Evolutionary conservation across 1,140 invertebrate species (phyloP).

Genomic region (Eubasilissa regina): DNA sequence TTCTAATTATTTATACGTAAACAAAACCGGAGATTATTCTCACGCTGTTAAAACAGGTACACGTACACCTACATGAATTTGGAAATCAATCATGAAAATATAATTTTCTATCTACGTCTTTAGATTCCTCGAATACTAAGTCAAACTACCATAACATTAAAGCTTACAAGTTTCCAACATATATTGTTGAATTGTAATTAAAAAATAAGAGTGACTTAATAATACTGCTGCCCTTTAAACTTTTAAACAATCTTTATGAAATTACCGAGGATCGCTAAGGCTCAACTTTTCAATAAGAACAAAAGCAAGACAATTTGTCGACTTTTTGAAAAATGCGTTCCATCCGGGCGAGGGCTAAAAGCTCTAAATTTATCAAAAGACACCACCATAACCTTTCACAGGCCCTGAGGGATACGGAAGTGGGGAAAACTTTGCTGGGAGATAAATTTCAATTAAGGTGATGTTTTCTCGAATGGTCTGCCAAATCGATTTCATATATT

Average conservation of each 20-base stretch:
- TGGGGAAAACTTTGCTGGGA: conserved; percentile 5
- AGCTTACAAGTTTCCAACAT: no score
- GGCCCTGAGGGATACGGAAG: background rate
- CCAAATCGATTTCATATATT: conserved; percentile 32
- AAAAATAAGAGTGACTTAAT: background rate
- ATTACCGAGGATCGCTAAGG: background rate
- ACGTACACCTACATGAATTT: no score
- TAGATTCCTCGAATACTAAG: no score
- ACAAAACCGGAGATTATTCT: no score
- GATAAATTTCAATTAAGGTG: conserved; percentile 40
- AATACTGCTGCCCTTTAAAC: no score
- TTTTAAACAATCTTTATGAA: background rate
- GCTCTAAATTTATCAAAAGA: conserved; percentile 32
- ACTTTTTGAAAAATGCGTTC: background rate
- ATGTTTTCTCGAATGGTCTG: conserved; percentile 30
- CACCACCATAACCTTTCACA: background rate
- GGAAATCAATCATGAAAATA: no score
- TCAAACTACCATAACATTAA: no score
- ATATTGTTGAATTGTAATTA: no score
- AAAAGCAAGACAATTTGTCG: background rate
- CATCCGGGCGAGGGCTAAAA: conserved; percentile 1
- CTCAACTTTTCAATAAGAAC: background rate
- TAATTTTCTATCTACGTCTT: no score
- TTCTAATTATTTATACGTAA: no score
- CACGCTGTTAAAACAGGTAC: no score